phyloP scores from a whole-genome alignment of 2,888 invertebrate species.

The Esperia sulphurella region DNA sequence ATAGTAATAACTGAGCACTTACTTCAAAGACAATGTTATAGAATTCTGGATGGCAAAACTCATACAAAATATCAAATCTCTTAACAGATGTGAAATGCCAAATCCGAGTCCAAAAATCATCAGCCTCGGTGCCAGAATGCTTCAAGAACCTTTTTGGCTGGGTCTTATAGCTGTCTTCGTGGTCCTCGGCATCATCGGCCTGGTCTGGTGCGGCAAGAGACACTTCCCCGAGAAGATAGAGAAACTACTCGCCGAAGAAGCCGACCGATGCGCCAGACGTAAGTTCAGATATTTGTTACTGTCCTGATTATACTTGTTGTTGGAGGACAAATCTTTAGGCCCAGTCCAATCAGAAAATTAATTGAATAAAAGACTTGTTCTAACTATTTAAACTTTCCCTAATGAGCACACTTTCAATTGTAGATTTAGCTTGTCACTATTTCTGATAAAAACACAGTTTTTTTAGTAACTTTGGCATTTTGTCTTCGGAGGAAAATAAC shows the following conservation, averaged over 20 bases:
- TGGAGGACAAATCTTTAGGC: conserved; percentile 60
- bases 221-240: conserved; percentile 93
- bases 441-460: conserved; percentile 14
- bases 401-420: conserved; percentile 17
- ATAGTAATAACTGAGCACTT: too few relatives aligned
- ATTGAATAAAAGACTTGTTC: conserved; percentile 17
- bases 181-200: conserved; percentile 87
- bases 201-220: conserved; percentile 90
- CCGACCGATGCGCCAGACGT: conserved; percentile 85
- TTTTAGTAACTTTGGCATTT: conserved; percentile 10
- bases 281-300: conserved; percentile 42
- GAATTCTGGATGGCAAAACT: too few relatives aligned
- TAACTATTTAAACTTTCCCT: conserved; percentile 18
- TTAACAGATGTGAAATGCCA: conserved; percentile 83
- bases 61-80: too few relatives aligned
- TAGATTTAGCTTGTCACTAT: conserved; percentile 36
- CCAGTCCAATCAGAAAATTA: conserved; percentile 19
- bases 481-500: conserved; percentile 7
- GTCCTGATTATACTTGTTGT: background rate
- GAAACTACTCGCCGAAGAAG: conserved; percentile 89
- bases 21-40: too few relatives aligned
- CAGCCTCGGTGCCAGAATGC: conserved; percentile 86
- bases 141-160: conserved; percentile 94
- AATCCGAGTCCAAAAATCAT: conserved; percentile 73
- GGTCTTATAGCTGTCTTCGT: conserved; percentile 91